Base-by-base conservation (phyloP, 2,888 invertebrate genomes). In the Phanerotoma sp. region DNA sequence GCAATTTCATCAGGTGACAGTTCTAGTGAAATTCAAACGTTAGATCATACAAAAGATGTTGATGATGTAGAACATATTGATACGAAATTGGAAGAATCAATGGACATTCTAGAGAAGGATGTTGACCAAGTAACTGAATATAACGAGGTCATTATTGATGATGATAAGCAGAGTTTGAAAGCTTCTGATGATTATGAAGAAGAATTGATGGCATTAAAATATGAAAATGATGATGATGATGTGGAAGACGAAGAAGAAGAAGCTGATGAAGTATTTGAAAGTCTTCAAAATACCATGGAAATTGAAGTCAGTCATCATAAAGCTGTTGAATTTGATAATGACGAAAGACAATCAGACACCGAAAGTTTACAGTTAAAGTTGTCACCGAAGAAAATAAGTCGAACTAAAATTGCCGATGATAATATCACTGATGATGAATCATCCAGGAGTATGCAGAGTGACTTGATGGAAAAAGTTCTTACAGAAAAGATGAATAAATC, bases 391-490 rank as follows among this genome's bases (percentile, higher is more conserved):
- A n/a, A n/a, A n/a, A n/a, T n/a, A n/a, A n/a, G n/a, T n/a, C n/a
- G n/a, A n/a, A n/a, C n/a, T n/a, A n/a, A n/a, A n/a, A n/a, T n/a
- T n/a, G n/a, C n/a, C n/a, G n/a, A n/a, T n/a, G n/a, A n/a, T n/a
- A n/a, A 69, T 16, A 70, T 72, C 16, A 72, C 72, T 4, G 72
- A 72, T 4, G 72, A 72, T 42, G 72, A 72, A 30, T 72, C 72
- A 1, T 63, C 62, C 9, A 59, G 49, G 10, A 65, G 67, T 48
- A 51, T 46, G 10, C 56, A 51, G 38, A 61, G 35, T 42, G 38
- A 46, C 13, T 16, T n/a, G 3, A 37, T 18, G 5, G 37, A 40
- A n/a, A 11, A 20, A 40, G n/a, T 21, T 32, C 22, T 51, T 3
- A 57, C 55, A n/a, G n/a, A n/a, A n/a, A n/a, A n/a, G n/a, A n/a